phyloP scores from a whole-genome alignment of 2,888 invertebrate genomes.

The Drosophila tripunctata region DNA sequence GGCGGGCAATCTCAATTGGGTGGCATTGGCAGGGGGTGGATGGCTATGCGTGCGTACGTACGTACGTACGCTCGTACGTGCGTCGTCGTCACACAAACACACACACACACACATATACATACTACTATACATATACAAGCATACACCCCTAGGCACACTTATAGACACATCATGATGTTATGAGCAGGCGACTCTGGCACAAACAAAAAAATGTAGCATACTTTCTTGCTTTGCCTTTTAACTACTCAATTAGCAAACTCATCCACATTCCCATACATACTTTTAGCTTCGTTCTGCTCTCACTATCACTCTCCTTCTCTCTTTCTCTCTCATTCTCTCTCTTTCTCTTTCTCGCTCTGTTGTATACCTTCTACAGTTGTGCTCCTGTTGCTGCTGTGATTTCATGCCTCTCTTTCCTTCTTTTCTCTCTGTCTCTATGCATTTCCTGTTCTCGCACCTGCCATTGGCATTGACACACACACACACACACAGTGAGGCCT shows the following conservation, averaged over 20 bases:
- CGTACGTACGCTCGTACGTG: constrained; percentile 9
- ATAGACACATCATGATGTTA: constrained; percentile 9
- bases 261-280: background rate
- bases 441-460: constrained; percentile 57
- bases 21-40: background rate
- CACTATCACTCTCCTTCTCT: background rate
- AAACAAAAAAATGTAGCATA: constrained; percentile 57
- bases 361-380: no score
- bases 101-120: background rate
- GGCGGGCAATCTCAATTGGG: constrained; percentile 46
- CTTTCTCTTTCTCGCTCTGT: background rate
- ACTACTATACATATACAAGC: background rate
- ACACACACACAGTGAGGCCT: background rate
- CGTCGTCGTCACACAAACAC: constrained; percentile 17
- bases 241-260: constrained; percentile 71
- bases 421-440: constrained; percentile 2
- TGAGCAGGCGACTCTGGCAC: constrained; percentile 20
- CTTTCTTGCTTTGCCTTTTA: constrained; percentile 56
- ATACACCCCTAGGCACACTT: background rate
- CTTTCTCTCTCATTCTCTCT: background rate
- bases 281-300: no score
- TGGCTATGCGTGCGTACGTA: constrained; percentile 17
- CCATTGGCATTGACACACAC: constrained; percentile 69
- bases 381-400: constrained; percentile 49
- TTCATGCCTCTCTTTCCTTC: constrained; percentile 33